These are phyloP conservation scores for Coreius guichenoti DNA, from an alignment of 2,797 vertebrate genomes.

Conservation along the genomic window DNA sequence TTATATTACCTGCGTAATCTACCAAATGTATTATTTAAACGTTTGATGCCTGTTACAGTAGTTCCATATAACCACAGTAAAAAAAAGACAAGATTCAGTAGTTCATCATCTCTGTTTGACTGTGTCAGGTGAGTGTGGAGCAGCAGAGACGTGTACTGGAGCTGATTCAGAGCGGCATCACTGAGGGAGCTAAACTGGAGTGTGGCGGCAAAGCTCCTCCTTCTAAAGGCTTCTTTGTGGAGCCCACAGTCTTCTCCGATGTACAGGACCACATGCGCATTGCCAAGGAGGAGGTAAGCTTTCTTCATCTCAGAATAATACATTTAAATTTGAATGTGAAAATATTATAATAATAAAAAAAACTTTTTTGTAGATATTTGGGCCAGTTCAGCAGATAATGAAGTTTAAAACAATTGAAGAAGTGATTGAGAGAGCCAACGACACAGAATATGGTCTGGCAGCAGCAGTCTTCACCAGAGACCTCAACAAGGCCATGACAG, in stretches of 20 bases:
- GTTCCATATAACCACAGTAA: neutral
- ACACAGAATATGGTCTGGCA: slow-evolving; percentile 92
- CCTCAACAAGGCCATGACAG: slow-evolving; percentile 95
- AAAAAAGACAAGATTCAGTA: neutral
- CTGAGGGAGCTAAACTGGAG: slow-evolving; percentile 94
- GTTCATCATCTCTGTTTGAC: slow-evolving; percentile 24
- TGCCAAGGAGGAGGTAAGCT: slow-evolving; percentile 93
- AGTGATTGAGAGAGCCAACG: slow-evolving; percentile 97
- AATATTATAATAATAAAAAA: neutral
- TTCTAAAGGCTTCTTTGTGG: slow-evolving; percentile 93
- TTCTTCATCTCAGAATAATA: neutral
- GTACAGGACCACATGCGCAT: slow-evolving; percentile 97
- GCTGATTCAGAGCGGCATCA: slow-evolving; percentile 92
- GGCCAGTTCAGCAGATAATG: slow-evolving; percentile 97
- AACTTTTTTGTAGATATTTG: slow-evolving; percentile 88
- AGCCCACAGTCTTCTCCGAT: slow-evolving; percentile 96
- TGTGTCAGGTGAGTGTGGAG: slow-evolving; percentile 88
- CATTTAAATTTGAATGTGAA: neutral
- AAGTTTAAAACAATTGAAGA: slow-evolving; percentile 97
- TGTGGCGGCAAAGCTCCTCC: slow-evolving; percentile 94
- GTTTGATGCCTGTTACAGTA: neutral
- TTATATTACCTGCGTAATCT: neutral
- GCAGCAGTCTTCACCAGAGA: slow-evolving; percentile 96
- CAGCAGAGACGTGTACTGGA: slow-evolving; percentile 95
- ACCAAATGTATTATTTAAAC: neutral